phyloP scores from a whole-genome alignment of 2,797 vertebrate genomes.

The Pangasius krempfi region DNA sequence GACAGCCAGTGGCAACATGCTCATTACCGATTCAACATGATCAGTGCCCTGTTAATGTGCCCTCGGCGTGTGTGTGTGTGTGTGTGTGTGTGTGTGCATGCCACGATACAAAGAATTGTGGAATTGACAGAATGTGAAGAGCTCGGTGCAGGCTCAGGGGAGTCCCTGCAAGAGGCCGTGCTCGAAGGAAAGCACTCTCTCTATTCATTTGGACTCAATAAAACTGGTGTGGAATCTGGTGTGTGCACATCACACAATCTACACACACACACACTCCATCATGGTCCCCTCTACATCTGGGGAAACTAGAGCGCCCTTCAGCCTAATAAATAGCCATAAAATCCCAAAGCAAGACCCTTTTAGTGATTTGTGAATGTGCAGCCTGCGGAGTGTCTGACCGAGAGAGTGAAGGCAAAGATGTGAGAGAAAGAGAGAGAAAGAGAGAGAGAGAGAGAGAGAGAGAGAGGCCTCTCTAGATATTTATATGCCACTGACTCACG shows the following conservation, averaged over 20 bases:
- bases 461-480: conserved; percentile 47
- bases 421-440: not conserved
- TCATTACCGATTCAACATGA: not conserved
- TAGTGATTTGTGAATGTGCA: conserved; percentile 53
- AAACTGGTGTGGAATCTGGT: conserved; percentile 44
- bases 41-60: conserved; percentile 5
- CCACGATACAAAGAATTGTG: conserved; percentile 21
- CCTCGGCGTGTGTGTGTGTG: conserved; percentile 3
- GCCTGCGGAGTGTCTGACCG: conserved; percentile 32
- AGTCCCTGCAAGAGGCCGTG: conserved; percentile 47
- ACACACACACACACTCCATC: conserved; percentile 29
- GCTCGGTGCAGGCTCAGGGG: conserved; percentile 41
- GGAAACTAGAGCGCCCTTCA: conserved; percentile 49
- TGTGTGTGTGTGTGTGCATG: conserved; percentile 22
- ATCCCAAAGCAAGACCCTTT: conserved; percentile 45
- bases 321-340: conserved; percentile 59
- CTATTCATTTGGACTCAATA: conserved; percentile 58
- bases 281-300: conserved; percentile 38
- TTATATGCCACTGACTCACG: conserved; percentile 59
- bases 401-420: not conserved
- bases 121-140: conserved; percentile 46
- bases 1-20: conserved; percentile 3
- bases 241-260: conserved; percentile 28
- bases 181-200: conserved; percentile 49
- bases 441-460: conserved; percentile 8